Evolutionary conservation across 1,140 invertebrate species (phyloP).

Genomic region (Papilio xuthus): DNA sequence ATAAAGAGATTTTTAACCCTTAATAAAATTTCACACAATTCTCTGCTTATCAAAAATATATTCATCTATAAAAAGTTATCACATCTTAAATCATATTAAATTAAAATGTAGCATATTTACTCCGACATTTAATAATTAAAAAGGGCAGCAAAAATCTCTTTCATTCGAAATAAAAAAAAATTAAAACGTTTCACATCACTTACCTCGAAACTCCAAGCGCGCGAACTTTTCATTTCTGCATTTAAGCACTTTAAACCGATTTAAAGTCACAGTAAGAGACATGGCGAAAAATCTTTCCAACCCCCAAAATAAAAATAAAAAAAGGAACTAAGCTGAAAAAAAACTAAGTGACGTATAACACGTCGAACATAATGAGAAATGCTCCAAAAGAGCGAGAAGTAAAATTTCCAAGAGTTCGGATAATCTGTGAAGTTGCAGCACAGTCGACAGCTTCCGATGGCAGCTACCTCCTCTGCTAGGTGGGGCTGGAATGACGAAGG

Average conservation of each 20-base stretch:
- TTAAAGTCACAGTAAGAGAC: constrained; percentile 84
- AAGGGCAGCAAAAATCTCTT: not conserved
- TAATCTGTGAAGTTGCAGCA: constrained; percentile 12
- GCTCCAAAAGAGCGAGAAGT: constrained; percentile 11
- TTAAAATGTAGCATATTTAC: not conserved
- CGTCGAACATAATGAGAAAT: constrained; percentile 1
- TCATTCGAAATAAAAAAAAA: not conserved
- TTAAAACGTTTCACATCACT: constrained; percentile 48
- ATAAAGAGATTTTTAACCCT: too few relatives aligned
- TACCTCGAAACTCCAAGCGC: constrained; percentile 86
- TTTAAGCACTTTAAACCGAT: constrained; percentile 85
- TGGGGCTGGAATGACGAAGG: constrained; percentile 49
- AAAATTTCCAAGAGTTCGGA: constrained; percentile 7
- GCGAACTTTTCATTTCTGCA: constrained; percentile 84
- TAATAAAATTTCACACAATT: too few relatives aligned
- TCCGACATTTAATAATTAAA: not conserved
- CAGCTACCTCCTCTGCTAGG: constrained; percentile 26
- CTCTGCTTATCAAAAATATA: too few relatives aligned
- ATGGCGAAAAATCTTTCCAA: constrained; percentile 62
- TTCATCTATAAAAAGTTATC: not conserved
- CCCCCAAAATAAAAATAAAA: not conserved
- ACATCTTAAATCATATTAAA: not conserved
- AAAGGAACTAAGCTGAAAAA: constrained; percentile 4
- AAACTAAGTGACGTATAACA: constrained; percentile 27
- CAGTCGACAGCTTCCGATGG: not conserved